Evolutionary conservation across 2,797 vertebrate genomes (phyloP), one percentile per base, ranked within the genome.

Genomic region (Cacajao melanocephalus): DNA sequence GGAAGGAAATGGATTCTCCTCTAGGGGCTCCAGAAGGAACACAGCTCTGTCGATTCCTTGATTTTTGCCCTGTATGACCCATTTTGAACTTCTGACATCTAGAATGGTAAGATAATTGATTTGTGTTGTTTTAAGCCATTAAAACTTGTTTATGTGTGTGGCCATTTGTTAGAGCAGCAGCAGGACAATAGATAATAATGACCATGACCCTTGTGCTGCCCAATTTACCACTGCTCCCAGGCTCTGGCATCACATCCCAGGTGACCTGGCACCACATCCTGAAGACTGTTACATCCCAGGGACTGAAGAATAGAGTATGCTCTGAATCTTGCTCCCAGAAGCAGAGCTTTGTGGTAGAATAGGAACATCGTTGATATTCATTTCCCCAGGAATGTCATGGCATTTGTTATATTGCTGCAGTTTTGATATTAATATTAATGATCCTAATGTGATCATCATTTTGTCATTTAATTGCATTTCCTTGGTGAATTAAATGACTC

Each of bases 391-490:
- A 95, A 96, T 55, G 86, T 95, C 79, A 57, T 82, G 94, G 58
- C 7, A 76, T 98, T 98, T 95, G 80, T 88, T 96, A 4, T 46
- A 50, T 67, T 97, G 41, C 78, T 96, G 90, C 64, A 76, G 95
- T 97, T 97, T 96, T 85, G 50, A 78, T 87, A 93, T 96, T 92
- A 97, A 87, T 79, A 83, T 79, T 96, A 94, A 85, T 10, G 6
- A 84, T 55, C 72, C 90, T 96, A 97, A 93, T 90, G 73, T 11
- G 86, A 95, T 96, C 92, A 52, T 67, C 82, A 28, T 95, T 98
- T 92, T 94, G 90, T 80, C 84, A 92, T 98, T 97, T 98, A 96
- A 96, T 98, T 93, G 97, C 52, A 44, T 93, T 98, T 97, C 94
- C 82, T 85, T 58, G 14, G 57, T 86, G 96, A 95, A 92, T 94